Conservation (phyloP, 2,797 vertebrate genomes). For the Manis pentadactyla region DNA sequence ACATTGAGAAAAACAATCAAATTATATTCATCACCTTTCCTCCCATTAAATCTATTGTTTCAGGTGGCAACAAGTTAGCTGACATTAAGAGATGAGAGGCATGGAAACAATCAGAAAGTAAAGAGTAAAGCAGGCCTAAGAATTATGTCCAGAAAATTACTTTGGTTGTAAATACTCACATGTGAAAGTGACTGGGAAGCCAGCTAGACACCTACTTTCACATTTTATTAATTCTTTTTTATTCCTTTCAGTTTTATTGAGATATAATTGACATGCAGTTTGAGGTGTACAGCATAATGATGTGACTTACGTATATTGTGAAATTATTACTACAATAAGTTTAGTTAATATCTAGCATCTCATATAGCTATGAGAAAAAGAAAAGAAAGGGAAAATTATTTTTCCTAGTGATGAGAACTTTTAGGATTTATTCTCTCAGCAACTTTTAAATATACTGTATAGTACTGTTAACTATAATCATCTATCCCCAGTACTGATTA, state of each 20-base stretch:
- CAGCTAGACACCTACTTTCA: neutral
- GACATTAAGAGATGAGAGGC: neutral
- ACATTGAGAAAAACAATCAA: neutral
- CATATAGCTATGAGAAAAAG: neutral
- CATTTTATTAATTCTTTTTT: slow-evolving; percentile 1
- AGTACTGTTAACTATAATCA: neutral
- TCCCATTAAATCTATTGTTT: neutral
- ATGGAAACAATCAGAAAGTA: neutral
- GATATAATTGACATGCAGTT: neutral
- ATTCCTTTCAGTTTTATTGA: neutral
- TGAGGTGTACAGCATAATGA: neutral
- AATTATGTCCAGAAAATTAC: neutral
- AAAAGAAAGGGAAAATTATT: neutral
- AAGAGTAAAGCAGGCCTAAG: slow-evolving; percentile 12
- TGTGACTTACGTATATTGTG: neutral
- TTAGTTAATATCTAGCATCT: neutral
- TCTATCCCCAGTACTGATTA: neutral
- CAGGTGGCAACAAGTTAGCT: neutral
- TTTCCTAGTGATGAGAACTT: neutral
- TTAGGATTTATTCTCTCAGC: neutral
- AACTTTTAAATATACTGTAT: neutral
- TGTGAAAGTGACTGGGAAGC: neutral
- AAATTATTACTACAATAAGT: neutral
- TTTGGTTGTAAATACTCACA: neutral
- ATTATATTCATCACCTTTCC: neutral